These are phyloP conservation scores for Limnothrissa miodon DNA, from an alignment of 2,113 vertebrate species.

Conservation along the genomic window DNA sequence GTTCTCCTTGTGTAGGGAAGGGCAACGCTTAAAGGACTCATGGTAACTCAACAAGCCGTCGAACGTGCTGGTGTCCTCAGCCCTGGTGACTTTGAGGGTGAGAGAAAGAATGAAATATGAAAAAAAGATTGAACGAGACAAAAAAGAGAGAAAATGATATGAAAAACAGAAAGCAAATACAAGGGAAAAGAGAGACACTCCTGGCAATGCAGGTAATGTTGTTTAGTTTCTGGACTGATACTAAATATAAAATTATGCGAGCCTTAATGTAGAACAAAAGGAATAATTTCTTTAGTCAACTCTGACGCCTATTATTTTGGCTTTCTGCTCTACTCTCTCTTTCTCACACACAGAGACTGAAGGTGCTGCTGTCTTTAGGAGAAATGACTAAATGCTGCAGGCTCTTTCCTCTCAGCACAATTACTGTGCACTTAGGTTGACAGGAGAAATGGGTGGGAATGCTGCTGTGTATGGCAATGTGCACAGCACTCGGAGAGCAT, in stretches of 20 bases:
- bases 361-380: background rate
- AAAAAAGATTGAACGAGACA: background rate
- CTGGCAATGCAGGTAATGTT: background rate
- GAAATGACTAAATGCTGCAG: background rate
- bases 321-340: constrained; percentile 22
- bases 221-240: constrained; percentile 35
- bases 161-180: background rate
- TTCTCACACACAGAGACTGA: too few relatives aligned
- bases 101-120: constrained; percentile 4
- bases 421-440: background rate
- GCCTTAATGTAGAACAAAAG: constrained; percentile 32
- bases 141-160: background rate
- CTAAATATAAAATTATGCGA: constrained; percentile 43
- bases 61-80: constrained; percentile 34
- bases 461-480: background rate
- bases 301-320: constrained; percentile 39
- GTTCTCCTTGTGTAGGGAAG: constrained; percentile 27
- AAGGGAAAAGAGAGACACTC: background rate
- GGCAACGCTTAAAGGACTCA: constrained; percentile 42
- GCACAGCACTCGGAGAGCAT: background rate
- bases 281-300: constrained; percentile 23
- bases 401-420: background rate
- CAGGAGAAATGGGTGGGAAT: background rate
- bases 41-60: constrained; percentile 34
- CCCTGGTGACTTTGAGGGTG: background rate